Percentiles rank a stretch among this genome's conserved stretches.
Evolutionary conservation across 2,888 invertebrate species (phyloP).

Genomic region (Clistopyga incitator): DNA sequence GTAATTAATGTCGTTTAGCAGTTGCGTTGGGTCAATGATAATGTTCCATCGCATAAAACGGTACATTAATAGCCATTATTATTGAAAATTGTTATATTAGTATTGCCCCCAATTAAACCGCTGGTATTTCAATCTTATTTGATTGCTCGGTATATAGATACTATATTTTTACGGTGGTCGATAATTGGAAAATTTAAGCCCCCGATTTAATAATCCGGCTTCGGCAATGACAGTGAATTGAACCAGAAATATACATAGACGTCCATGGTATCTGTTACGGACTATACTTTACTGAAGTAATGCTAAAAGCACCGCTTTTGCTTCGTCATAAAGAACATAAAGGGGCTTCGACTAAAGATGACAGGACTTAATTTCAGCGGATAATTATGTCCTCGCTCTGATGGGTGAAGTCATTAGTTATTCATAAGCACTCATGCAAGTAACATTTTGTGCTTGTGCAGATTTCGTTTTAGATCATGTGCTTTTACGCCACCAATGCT

Average conservation of each 20-base stretch:
- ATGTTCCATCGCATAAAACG: not conserved
- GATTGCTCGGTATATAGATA: not conserved
- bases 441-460: no score
- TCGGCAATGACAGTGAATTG: not conserved
- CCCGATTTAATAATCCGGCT: not conserved
- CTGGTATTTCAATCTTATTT: not conserved
- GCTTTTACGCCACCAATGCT: no score
- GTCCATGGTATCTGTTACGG: no score
- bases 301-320: no score
- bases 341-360: no score
- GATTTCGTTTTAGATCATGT: no score
- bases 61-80: not conserved
- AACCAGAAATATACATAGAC: not conserved
- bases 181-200: not conserved
- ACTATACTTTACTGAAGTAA: no score
- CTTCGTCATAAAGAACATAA: no score
- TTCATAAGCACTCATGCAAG: not conserved
- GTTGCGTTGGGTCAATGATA: not conserved
- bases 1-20: not conserved
- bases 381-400: no score
- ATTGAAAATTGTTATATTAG: not conserved
- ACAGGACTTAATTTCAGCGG: no score
- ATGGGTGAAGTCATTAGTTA: no score
- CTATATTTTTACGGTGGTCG: not conserved
- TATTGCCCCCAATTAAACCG: not conserved